Evolutionary conservation across 30 jellyfish, hydroid and myxozoan species (phyloP).

Genomic region (Hydractinia symbiolongicarpus): DNA sequence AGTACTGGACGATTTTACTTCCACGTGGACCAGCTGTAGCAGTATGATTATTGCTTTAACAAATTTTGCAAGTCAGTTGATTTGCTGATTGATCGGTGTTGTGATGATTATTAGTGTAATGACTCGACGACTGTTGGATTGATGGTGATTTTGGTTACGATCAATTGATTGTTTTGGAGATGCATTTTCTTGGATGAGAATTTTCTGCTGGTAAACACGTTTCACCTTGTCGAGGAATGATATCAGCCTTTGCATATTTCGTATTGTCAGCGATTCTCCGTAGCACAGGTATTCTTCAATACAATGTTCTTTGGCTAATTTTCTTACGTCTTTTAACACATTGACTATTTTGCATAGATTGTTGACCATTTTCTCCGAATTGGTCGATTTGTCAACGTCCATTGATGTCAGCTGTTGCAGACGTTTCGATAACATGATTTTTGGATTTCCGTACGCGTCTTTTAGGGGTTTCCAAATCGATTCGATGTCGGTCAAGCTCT

Average conservation of each 20-base stretch:
- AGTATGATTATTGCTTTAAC: not conserved
- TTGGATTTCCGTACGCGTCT: slow-evolving; percentile 1
- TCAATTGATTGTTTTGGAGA: not conserved
- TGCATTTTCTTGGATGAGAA: too few species aligned
- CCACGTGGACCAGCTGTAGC: slow-evolving; percentile 2
- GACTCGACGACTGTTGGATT: not conserved
- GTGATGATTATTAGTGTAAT: not conserved
- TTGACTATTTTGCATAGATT: not conserved
- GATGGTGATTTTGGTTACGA: not conserved
- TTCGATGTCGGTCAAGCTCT: slow-evolving; percentile 17
- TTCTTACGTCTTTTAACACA: not conserved
- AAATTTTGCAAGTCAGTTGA: not conserved
- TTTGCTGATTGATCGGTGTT: not conserved
- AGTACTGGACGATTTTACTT: not conserved
- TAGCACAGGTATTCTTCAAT: not conserved
- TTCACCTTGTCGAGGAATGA: not conserved
- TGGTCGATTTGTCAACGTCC: not conserved
- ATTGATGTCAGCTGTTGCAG: not conserved
- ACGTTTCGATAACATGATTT: not conserved
- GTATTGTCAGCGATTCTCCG: not conserved
- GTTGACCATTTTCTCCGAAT: not conserved
- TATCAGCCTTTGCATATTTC: not conserved
- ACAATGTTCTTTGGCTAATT: not conserved
- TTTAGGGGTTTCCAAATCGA: slow-evolving; percentile 23
- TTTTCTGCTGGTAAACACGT: not conserved